Evolutionary conservation across 53 echinoderm and acorn worm genomes (phyloP).

Genomic region (Echinarachnius parma): DNA sequence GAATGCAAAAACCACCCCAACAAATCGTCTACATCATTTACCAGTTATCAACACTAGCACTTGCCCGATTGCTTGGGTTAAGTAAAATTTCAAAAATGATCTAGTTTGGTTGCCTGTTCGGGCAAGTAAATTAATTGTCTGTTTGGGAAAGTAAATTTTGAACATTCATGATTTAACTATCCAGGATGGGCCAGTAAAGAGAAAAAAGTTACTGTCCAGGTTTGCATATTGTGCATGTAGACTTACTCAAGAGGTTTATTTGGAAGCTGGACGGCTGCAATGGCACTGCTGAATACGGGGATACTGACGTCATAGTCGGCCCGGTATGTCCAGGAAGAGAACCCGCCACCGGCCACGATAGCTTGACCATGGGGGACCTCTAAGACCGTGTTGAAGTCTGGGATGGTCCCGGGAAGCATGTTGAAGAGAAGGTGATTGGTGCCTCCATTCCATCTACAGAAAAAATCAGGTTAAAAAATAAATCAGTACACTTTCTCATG

Average conservation of each 20-base stretch:
- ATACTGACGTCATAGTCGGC: slow-evolving; percentile 91
- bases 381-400: slow-evolving; percentile 86
- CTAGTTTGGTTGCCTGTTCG: no score
- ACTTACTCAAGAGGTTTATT: slow-evolving; percentile 30
- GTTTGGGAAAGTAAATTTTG: no score
- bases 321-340: slow-evolving; percentile 91
- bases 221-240: background rate
- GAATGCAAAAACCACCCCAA: no score
- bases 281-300: slow-evolving; percentile 74
- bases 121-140: no score
- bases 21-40: no score
- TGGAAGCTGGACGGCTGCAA: slow-evolving; percentile 54
- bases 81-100: no score
- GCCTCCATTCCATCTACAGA: slow-evolving; percentile 83
- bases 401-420: slow-evolving; percentile 86
- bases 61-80: no score
- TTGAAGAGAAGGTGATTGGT: slow-evolving; percentile 92
- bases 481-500: no score
- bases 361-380: slow-evolving; percentile 82
- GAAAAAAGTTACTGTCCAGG: background rate
- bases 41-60: no score
- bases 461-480: background rate
- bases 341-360: slow-evolving; percentile 88
- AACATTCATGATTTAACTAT: no score
- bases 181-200: no score